Conservation (phyloP, 2,888 invertebrate genomes). For the Orthosia incerta region DNA sequence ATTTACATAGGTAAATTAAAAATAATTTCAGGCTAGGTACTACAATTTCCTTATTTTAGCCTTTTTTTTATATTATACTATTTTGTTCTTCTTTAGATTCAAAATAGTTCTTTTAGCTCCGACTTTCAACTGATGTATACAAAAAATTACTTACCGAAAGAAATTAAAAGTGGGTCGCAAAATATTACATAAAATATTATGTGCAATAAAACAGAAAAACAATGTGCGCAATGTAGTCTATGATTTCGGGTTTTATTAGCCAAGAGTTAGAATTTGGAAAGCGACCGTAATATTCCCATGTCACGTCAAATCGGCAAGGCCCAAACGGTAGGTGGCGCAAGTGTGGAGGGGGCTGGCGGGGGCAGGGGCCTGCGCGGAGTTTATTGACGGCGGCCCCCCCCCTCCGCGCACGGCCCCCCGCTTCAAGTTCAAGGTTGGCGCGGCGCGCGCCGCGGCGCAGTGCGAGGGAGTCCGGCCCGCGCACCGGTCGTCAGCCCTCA, state of each 20-base stretch:
- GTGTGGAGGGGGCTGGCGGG: slow-evolving; percentile 75
- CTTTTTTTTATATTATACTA: background rate
- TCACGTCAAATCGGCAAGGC: slow-evolving; percentile 76
- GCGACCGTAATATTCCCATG: slow-evolving; percentile 72
- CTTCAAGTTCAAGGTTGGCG: slow-evolving; percentile 92
- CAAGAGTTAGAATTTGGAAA: slow-evolving; percentile 66
- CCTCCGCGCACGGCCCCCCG: slow-evolving; percentile 80
- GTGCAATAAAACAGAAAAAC: slow-evolving; percentile 29
- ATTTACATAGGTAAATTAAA: slow-evolving; percentile 3
- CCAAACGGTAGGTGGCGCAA: slow-evolving; percentile 72
- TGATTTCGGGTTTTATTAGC: slow-evolving; percentile 50
- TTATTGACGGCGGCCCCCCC: slow-evolving; percentile 89
- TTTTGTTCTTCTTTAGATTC: background rate
- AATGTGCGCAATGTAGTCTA: slow-evolving; percentile 28
- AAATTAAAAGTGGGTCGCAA: slow-evolving; percentile 9
- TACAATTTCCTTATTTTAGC: background rate
- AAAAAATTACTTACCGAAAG: background rate
- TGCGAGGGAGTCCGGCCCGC: slow-evolving; percentile 91
- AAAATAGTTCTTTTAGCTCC: background rate
- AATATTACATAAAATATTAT: slow-evolving; percentile 10
- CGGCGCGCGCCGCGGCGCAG: slow-evolving; percentile 91
- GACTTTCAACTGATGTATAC: background rate
- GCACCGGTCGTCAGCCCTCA: slow-evolving; percentile 91
- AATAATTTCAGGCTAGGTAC: slow-evolving; percentile 5
- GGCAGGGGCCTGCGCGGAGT: slow-evolving; percentile 89